Evolutionary conservation across 2,797 vertebrate species (phyloP).

Genomic region (Galaxias olidus): DNA sequence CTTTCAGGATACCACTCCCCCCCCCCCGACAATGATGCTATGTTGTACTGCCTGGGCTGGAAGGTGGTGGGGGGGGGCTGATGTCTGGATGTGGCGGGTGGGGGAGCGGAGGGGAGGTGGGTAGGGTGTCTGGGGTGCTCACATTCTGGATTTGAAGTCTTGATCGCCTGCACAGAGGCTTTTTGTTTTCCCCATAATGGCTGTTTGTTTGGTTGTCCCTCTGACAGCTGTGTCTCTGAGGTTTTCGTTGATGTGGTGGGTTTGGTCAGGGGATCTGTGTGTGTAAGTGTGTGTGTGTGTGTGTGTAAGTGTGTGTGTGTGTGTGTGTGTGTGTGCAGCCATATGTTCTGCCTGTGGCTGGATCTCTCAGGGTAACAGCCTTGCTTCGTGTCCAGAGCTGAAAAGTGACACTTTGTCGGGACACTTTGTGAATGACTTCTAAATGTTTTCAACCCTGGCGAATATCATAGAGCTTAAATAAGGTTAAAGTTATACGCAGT

Average conservation of each 20-base stretch:
- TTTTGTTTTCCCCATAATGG: not conserved
- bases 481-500: no score
- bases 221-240: slow-evolving; percentile 64
- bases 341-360: no score
- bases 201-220: slow-evolving; percentile 28
- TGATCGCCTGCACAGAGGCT: no score
- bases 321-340: no score
- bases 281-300: no score
- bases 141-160: slow-evolving; percentile 37
- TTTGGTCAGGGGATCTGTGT: slow-evolving; percentile 48
- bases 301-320: no score
- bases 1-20: slow-evolving; percentile 45
- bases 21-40: slow-evolving; percentile 57
- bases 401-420: no score
- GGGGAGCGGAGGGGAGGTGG: slow-evolving; percentile 43
- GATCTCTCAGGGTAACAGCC: no score
- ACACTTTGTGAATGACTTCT: no score
- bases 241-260: slow-evolving; percentile 51
- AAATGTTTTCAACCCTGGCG: no score
- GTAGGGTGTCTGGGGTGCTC: slow-evolving; percentile 44
- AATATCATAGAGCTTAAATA: no score
- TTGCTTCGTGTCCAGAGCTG: no score
- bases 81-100: slow-evolving; percentile 33
- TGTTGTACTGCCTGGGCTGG: slow-evolving; percentile 45
- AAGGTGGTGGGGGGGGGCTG: slow-evolving; percentile 41